Conservation (phyloP, 2,113 vertebrate species). For the Actenoides hombroni region DNA sequence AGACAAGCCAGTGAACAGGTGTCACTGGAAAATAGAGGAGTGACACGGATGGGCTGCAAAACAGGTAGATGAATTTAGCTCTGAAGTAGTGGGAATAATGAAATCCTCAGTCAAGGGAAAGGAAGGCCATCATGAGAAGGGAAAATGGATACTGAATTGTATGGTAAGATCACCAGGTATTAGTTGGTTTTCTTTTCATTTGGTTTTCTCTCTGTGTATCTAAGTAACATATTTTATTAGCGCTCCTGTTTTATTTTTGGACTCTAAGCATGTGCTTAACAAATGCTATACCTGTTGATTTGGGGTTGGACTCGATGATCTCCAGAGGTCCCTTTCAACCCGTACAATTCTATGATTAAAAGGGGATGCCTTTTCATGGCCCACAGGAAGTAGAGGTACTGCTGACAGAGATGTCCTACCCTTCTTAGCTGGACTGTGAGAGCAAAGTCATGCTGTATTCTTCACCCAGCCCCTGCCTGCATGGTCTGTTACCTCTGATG, state of each 20-base stretch:
- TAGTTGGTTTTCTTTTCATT: background rate
- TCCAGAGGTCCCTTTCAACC: too few species aligned
- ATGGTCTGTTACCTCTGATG: background rate
- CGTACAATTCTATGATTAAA: background rate
- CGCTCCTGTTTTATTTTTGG: background rate
- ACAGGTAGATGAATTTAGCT: background rate
- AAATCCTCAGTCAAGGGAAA: background rate
- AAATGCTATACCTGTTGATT: background rate
- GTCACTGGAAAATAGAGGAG: background rate
- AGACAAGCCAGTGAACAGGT: background rate
- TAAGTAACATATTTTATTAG: background rate
- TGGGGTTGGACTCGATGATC: too few species aligned
- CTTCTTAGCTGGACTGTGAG: background rate
- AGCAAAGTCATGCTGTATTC: background rate
- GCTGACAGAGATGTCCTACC: background rate
- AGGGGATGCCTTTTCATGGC: background rate
- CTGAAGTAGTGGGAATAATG: background rate
- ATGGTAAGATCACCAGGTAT: background rate
- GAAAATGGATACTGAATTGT: background rate
- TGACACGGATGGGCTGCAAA: background rate
- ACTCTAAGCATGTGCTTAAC: background rate
- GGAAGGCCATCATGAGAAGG: too few species aligned
- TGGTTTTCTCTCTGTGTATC: background rate
- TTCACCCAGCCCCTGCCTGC: background rate
- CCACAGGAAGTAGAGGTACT: fast-evolving